These are phyloP conservation scores for Poecilia picta DNA, from an alignment of 2,797 vertebrate species.

Conservation along the genomic window DNA sequence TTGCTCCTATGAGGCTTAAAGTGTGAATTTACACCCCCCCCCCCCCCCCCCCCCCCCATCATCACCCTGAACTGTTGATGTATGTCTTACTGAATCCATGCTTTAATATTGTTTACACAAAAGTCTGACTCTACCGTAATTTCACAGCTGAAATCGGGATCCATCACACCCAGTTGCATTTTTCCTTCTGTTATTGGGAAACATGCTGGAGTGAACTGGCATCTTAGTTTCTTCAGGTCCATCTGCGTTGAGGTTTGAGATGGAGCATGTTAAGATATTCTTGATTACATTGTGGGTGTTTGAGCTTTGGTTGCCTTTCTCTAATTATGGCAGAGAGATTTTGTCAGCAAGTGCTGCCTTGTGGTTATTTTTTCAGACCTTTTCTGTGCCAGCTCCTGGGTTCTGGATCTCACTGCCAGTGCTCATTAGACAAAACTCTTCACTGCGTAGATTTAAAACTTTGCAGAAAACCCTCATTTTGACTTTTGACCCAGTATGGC, in stretches of 20 bases:
- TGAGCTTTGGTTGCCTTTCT: neutral
- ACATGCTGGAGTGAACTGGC: neutral
- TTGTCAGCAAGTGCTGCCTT: neutral
- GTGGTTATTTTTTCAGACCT: neutral
- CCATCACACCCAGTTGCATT: neutral
- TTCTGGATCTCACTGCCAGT: neutral
- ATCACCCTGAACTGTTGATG: neutral
- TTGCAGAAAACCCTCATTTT: neutral
- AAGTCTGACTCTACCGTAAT: neutral
- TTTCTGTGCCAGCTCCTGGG: neutral
- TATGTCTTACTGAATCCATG: neutral
- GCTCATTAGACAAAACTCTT: neutral
- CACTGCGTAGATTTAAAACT: neutral
- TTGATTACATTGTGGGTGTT: neutral
- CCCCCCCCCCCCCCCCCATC: too few species aligned
- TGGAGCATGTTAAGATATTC: neutral
- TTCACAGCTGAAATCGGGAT: neutral
- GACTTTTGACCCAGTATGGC: neutral
- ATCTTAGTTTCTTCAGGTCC: neutral
- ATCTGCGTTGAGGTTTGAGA: neutral
- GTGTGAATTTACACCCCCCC: neutral
- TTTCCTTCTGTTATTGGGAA: neutral
- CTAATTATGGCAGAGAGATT: neutral
- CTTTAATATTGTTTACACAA: neutral
- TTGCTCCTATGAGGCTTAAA: neutral